Evolutionary conservation across 2,797 vertebrate genomes (phyloP).

Genomic region (Bovichtus diacanthus): DNA sequence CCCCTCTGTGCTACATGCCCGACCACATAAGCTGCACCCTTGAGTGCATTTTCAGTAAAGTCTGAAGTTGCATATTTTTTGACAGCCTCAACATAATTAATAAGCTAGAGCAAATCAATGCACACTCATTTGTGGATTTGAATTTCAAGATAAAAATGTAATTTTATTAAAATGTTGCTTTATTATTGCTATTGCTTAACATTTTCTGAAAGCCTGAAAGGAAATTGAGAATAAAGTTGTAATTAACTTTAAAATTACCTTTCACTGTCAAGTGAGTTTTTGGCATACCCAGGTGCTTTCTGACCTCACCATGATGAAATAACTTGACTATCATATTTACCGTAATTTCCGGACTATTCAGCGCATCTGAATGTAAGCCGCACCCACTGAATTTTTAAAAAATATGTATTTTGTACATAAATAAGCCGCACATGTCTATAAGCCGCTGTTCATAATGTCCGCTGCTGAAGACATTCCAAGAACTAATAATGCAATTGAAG

Average conservation of each 20-base stretch:
- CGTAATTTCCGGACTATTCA: no score
- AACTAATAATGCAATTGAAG: no score
- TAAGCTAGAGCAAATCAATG: constrained; percentile 1
- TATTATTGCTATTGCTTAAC: constrained; percentile 25
- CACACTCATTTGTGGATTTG: constrained; percentile 1
- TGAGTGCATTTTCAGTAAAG: constrained; percentile 4
- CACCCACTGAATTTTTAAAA: no score
- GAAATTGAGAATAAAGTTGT: constrained; percentile 11
- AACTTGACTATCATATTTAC: not conserved
- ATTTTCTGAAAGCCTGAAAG: constrained; percentile 16
- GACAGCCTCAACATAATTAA: not conserved
- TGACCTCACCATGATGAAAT: constrained; percentile 1
- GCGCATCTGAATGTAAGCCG: no score
- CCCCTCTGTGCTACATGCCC: not conserved
- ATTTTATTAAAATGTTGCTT: constrained; percentile 25
- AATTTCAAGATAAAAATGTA: not conserved
- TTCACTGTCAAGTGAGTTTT: constrained; percentile 1
- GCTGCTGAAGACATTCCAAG: no score
- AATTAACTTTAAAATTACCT: constrained; percentile 28
- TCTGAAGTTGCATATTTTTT: constrained; percentile 8
- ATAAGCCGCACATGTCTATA: no score
- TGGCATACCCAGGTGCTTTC: not conserved
- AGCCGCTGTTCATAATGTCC: no score
- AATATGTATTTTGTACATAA: no score
- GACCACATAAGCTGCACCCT: not conserved